Base-by-base conservation (phyloP, 1,140 invertebrate species). In the Drosophila melanica region DNA sequence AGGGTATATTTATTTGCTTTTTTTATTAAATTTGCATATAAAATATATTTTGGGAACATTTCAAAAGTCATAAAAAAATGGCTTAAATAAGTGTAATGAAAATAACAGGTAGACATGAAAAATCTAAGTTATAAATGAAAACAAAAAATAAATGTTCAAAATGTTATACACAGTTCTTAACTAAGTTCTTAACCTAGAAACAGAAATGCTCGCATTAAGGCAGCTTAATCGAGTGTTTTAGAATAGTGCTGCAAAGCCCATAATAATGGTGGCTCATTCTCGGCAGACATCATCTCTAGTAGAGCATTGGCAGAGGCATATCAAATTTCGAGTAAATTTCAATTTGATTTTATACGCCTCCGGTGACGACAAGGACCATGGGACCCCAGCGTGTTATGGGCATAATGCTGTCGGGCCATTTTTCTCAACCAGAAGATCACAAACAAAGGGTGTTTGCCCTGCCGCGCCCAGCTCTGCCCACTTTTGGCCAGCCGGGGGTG, bases 311-410 rank as follows among this genome's bases (percentile, higher is more conserved):
- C 42, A 50, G 45, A 59, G 48, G 55, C 69, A 77, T 84, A 87
- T 90, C 87, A 69, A 79, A 90, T 91, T 91, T 85, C 90, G 73
- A 85, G 62, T 90, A 91, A 81, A 91, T 91, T 91, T 91, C 79
- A 81, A 87, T 90, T 87, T 84, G 85, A 90, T 91, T 91, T 90
- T 74, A 58, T 82, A 45, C 73, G 76, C 70, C 73, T 63, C 55
- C 72, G 67, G 50, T 74, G 70, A 68, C 62, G 77, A 79, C 78
- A 67, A 55, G 37, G 42, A 11, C 55, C 55, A 16, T 9, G 37
- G 37, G 55, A 50, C 39, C 44, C 35, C n/a, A 16, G 9, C 37
- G 18, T 45, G 54, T 45, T 27, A 39, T 51, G 53, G 44, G 37
- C 67, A 64, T 70, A 54, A 70, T 70, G 70, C 71, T 48, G 57